Evolutionary conservation across 2,113 vertebrate species (phyloP).

Genomic region (Anseranas semipalmata): DNA sequence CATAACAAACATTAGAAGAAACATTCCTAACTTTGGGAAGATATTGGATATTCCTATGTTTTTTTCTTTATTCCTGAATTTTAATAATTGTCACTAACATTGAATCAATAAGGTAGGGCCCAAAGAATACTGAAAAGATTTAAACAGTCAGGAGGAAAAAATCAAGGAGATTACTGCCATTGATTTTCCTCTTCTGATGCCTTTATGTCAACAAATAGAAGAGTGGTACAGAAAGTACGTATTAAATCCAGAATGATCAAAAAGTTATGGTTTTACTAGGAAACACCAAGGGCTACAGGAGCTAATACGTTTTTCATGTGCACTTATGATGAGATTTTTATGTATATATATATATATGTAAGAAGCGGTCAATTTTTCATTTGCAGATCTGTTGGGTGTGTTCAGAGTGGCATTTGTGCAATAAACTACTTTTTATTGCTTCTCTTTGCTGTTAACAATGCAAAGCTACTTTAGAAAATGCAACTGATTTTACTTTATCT

Average conservation of each 20-base stretch:
- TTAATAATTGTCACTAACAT: not conserved
- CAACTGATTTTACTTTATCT: not conserved
- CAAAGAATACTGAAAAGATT: not conserved
- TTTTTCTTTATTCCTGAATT: not conserved
- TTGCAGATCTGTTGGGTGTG: not conserved
- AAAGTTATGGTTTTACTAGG: not conserved
- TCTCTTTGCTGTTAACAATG: not conserved
- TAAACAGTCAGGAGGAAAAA: not conserved
- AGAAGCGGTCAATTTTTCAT: not conserved
- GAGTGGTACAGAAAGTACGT: not conserved
- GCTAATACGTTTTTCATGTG: not conserved
- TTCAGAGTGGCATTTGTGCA: not conserved
- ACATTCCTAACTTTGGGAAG: not conserved
- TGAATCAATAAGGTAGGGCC: not conserved
- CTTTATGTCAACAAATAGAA: not conserved
- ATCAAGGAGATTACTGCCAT: not conserved
- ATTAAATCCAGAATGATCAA: not conserved
- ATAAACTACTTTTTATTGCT: not conserved
- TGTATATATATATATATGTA: not conserved
- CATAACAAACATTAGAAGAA: not conserved
- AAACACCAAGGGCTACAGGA: not conserved
- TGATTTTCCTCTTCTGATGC: not conserved
- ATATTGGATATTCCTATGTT: not conserved
- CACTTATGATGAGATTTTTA: not conserved
- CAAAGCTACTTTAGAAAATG: not conserved